Base-by-base conservation (phyloP, 2,888 invertebrate species). In the Pantelozetes paolii region DNA sequence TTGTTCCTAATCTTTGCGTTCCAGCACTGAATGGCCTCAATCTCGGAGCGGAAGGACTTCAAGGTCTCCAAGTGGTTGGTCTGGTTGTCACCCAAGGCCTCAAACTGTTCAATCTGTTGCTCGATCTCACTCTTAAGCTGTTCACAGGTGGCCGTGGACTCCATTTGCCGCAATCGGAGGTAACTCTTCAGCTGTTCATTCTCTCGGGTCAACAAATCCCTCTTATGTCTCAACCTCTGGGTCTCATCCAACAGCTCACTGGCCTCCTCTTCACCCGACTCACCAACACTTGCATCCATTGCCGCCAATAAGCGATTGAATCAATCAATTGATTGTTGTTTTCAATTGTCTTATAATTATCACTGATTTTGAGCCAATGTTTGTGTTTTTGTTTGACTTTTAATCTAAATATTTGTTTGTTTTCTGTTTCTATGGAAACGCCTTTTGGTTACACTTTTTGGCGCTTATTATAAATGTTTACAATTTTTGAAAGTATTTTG, bases 101-200 rank as follows among this genome's bases (percentile, higher is more conserved):
- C 69, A 23, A 69, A 69, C 69, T 69, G 69, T 45, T 69, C 69
- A 23, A 69, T 69, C 42, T 69, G 69, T 45, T 69, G 69, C 20
- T 69, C 69, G 20, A 69, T 69, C 20, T 69, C 69, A 1, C 45
- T 42, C 42, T 69, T 69, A 11, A 69, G 23, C 26, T 69, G 69
- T 69, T 69, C 69, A 45, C 69, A 69, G 3, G 69, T 69, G 69
- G 69, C 23, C 45, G 69, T 69, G 45, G 69, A 69, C 69, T 69
- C 69, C 69, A 69, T 69, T 18, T 69, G 69, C n/a, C 69, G 36
- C 2, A 69, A 18, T 20, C 69, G 23, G 5, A 69, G 42, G 23
- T 69, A 69, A 15, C 26, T 23, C 69, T 69, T 69, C 45, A 69
- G n/a, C 42, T 69, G 45, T 42, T 69, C 69, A 13, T 69, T 69